phyloP scores from a whole-genome alignment of 2,113 vertebrate species.

The Perca fluviatilis region DNA sequence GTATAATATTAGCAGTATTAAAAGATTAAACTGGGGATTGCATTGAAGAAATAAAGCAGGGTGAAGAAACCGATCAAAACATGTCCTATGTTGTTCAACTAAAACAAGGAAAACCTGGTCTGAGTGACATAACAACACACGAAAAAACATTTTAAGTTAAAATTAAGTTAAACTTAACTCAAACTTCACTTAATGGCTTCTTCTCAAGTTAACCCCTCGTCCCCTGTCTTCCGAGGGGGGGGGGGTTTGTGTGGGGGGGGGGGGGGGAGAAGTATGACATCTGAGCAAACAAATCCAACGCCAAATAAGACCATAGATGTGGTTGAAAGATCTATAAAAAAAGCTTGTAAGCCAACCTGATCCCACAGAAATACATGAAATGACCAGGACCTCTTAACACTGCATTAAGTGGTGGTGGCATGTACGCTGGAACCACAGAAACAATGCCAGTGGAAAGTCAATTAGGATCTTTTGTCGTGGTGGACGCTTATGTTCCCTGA shows the following conservation, averaged over 20 bases:
- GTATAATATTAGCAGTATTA: neutral
- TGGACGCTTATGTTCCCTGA: no score
- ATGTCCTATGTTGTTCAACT: neutral
- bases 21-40: neutral
- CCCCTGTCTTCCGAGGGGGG: neutral
- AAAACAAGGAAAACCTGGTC: neutral
- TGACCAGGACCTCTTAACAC: no score
- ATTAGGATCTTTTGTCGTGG: no score
- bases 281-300: neutral
- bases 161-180: no score
- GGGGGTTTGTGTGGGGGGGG: no score
- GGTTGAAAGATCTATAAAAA: neutral
- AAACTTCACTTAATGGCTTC: neutral
- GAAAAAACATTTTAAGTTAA: neutral
- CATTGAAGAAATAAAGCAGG: neutral
- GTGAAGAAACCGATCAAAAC: neutral
- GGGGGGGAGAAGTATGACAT: no score
- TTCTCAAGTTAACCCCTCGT: neutral
- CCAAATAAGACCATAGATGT: neutral
- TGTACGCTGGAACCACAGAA: no score
- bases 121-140: neutral
- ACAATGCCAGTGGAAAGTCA: no score
- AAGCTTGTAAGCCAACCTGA: no score
- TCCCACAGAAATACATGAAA: no score
- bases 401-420: no score